A percentile compares a stretch with the other conserved stretches of the same genome.
Evolutionary conservation across 2,888 invertebrate species (phyloP).

Genomic region (Deilephila elpenor): DNA sequence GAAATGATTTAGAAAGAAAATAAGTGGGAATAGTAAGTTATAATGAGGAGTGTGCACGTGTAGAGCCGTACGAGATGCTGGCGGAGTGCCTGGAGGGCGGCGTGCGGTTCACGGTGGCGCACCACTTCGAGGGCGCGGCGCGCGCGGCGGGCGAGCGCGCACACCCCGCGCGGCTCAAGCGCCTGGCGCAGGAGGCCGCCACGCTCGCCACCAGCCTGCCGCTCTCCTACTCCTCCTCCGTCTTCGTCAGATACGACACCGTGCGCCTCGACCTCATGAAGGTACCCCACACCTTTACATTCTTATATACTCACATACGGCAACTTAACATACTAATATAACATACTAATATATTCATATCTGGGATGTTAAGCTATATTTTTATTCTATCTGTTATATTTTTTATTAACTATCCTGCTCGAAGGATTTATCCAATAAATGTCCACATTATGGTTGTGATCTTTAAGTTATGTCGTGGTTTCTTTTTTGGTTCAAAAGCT

Average conservation of each 20-base stretch:
- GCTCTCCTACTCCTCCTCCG: conserved; percentile 95
- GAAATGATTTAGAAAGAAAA: no score
- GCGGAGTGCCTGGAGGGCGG: conserved; percentile 90
- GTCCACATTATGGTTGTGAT: no score
- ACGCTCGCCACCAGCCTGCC: conserved; percentile 96
- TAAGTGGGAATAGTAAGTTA: background rate
- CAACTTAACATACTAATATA: no score
- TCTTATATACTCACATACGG: no score
- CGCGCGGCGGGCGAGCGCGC: conserved; percentile 94
- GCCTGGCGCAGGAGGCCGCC: conserved; percentile 97
- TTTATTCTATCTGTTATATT: no score
- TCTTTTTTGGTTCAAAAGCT: no score
- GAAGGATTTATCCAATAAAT: no score
- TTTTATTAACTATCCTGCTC: background rate
- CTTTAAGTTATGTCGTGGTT: background rate
- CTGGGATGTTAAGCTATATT: no score
- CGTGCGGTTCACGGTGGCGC: conserved; percentile 93
- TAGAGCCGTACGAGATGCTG: conserved; percentile 97
- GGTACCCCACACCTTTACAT: conserved; percentile 57
- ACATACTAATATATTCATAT: no score
- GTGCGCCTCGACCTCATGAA: conserved; percentile 98
- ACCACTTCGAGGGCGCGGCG: conserved; percentile 95
- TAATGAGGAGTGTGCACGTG: background rate
- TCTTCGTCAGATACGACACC: conserved; percentile 97
- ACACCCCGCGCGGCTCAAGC: conserved; percentile 94